phyloP scores from a whole-genome alignment of 2,797 vertebrate species.

The Scyliorhinus canicula region DNA sequence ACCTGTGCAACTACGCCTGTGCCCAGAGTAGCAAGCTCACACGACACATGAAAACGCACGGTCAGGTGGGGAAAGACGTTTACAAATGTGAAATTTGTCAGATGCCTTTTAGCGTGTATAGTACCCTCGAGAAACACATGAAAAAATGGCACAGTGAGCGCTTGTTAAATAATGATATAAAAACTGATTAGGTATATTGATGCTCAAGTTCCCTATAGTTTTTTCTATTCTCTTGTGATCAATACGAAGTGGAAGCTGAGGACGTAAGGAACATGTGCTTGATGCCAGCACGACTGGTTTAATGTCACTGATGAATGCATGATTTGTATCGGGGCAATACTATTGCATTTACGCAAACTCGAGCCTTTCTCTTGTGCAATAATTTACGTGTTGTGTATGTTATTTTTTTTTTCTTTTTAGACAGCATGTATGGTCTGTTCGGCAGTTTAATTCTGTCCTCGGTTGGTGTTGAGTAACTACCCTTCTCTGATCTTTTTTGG shows the following conservation, averaged over 20 bases:
- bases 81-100: conserved; percentile 99
- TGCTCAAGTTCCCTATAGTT: conserved; percentile 67
- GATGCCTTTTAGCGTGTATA: conserved; percentile 99
- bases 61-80: conserved; percentile 99
- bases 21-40: conserved; percentile 99
- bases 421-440: conserved; percentile 99
- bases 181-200: conserved; percentile 95
- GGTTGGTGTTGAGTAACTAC: conserved; percentile 97
- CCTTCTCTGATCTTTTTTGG: conserved; percentile 75
- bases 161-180: conserved; percentile 98
- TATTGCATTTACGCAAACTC: conserved; percentile 99
- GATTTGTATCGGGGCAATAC: conserved; percentile 99
- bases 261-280: conserved; percentile 80
- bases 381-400: conserved; percentile 99
- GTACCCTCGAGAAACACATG: conserved; percentile 99
- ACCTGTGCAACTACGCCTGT: conserved; percentile 99
- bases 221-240: conserved; percentile 81
- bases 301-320: conserved; percentile 97
- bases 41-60: conserved; percentile 99
- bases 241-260: conserved; percentile 77
- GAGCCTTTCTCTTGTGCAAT: conserved; percentile 99
- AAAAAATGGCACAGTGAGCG: conserved; percentile 99
- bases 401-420: conserved; percentile 70
- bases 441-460: conserved; percentile 96
- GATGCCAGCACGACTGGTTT: conserved; percentile 93